Evolutionary conservation across 2,113 vertebrate genomes (phyloP), one percentile per base, ranked within the genome.

Genomic region (Grammomys dolichurus): DNA sequence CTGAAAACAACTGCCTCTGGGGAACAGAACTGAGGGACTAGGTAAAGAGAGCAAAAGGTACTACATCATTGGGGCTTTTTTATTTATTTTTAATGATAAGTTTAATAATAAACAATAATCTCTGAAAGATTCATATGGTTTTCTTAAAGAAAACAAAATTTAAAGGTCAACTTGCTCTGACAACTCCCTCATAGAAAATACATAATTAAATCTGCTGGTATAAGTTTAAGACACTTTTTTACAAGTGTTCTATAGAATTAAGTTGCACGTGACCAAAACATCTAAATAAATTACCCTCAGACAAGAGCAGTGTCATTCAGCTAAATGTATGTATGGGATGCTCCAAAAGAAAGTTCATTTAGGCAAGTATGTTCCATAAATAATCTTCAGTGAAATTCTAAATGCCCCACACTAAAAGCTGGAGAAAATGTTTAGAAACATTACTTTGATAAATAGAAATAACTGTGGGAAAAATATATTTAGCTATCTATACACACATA

Each of bases 141-240:
- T 95, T 92, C 67, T 90, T 90, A 5, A 90, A 88, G 43, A 77
- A 78, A 93, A 92, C 54, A 69, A 87, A 88, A 88, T 78, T 80
- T 92, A 97, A 96, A 95, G 93, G 82, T 87, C 84, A 90, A 87
- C 48, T 40, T 51, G 46, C 72, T 89, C 82, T 89, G 40, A 36
- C 58, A 84, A 58, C 24, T 89, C 60, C 69, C 48, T 87, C 90
- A 87, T 12, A n/a, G 78, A 89, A 95, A 92, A 73, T 46, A 33
- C 13, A 9, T 51, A n/a, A 63, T 43, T 76, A 78, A 3, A 76
- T 76, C 58, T 94, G 56, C 31, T 46, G 40, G 58, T 82, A 67
- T 51, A 90, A 69, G 90, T 88, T 80, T 69, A 24, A 43, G 33
- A 85, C 20, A 89, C 91, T 48, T 73, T 19, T 51, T 72, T 69